Conservation (phyloP, 1,140 invertebrate genomes). For the Drosophila orena region DNA sequence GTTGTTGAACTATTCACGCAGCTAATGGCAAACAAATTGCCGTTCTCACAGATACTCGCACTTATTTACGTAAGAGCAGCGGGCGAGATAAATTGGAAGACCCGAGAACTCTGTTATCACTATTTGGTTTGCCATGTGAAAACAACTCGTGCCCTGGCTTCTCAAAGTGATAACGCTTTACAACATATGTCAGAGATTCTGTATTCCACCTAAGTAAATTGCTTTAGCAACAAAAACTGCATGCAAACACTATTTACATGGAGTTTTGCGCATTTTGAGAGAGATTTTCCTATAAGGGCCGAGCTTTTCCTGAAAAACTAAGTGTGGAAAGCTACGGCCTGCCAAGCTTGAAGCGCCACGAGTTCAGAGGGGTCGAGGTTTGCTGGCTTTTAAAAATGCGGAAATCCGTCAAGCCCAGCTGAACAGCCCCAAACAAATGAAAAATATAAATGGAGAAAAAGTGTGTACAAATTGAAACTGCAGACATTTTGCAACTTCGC, state of each 20-base stretch:
- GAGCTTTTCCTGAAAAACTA: neutral
- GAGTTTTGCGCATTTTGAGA: neutral
- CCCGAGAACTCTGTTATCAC: conserved; percentile 27
- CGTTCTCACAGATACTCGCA: neutral
- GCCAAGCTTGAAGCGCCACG: conserved; percentile 19
- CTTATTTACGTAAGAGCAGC: conserved; percentile 15
- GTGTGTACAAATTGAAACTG: conserved; percentile 55
- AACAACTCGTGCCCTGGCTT: conserved; percentile 23
- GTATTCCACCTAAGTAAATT: neutral
- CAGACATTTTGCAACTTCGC: conserved; percentile 43
- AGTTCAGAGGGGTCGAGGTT: conserved; percentile 54
- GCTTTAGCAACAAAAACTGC: neutral
- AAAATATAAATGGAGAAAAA: conserved; percentile 16
- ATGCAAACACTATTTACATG: neutral
- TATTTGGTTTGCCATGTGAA: conserved; percentile 8
- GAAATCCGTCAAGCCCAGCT: conserved; percentile 76
- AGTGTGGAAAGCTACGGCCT: conserved; percentile 1
- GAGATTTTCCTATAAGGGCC: neutral
- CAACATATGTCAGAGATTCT: conserved; percentile 21
- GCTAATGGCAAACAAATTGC: conserved; percentile 37
- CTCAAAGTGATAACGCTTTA: conserved; percentile 6
- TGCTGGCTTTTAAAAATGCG: conserved; percentile 53
- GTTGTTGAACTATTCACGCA: conserved; percentile 42
- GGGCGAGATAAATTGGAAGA: conserved; percentile 16
- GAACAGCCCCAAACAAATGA: conserved; percentile 18